Conservation (phyloP, 2,888 invertebrate species). For the Pimpla rufipes region DNA sequence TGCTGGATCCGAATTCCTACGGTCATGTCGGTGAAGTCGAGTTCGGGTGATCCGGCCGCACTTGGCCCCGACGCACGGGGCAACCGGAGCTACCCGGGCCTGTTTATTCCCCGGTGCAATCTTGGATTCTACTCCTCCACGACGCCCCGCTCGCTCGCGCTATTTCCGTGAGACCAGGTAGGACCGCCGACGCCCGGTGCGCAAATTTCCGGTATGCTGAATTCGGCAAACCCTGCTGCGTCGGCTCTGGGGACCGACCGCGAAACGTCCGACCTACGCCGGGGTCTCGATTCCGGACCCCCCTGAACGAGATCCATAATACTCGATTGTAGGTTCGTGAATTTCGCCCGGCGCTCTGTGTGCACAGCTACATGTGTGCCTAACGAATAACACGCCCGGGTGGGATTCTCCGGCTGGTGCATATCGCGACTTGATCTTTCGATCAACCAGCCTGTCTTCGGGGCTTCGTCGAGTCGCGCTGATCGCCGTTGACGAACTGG, state of each 20-base stretch:
- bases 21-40: conserved; percentile 76
- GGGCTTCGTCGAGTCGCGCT: neutral
- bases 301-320: conserved; percentile 52
- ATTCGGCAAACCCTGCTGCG: conserved; percentile 64
- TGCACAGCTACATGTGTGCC: conserved; percentile 32
- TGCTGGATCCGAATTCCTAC: conserved; percentile 43
- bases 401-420: neutral
- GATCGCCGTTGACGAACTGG: too few species aligned
- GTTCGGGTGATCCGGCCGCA: conserved; percentile 62
- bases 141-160: conserved; percentile 42
- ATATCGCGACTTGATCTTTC: neutral
- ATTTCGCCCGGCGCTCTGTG: conserved; percentile 45
- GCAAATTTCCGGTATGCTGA: conserved; percentile 71
- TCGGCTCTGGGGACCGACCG: conserved; percentile 62
- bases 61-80: conserved; percentile 66
- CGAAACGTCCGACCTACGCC: conserved; percentile 43
- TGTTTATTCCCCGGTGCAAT: conserved; percentile 55
- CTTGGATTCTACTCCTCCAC: conserved; percentile 63
- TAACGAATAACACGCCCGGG: conserved; percentile 55
- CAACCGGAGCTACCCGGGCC: conserved; percentile 25
- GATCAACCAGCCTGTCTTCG: neutral
- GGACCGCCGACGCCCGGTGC: conserved; percentile 38
- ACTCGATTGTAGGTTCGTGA: conserved; percentile 61
- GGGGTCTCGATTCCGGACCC: conserved; percentile 21
- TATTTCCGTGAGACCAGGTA: conserved; percentile 33